Evolutionary conservation across 1,140 invertebrate species (phyloP), one percentile per base, ranked within the genome.

Genomic region (Aphelenchoides besseyi): DNA sequence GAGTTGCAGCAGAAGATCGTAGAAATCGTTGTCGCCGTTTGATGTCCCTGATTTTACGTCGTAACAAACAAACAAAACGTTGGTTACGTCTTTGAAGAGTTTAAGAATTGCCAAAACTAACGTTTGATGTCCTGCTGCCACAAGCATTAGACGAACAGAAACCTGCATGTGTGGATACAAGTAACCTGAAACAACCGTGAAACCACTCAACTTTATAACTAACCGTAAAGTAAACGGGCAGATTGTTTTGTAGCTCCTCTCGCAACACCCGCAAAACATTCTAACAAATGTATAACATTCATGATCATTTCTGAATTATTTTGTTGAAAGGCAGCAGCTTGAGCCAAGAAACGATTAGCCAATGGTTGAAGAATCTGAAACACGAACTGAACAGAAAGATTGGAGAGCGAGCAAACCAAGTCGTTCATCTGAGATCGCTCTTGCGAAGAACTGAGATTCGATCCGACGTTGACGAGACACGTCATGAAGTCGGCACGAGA

Each of bases 321-420:
- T 1, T 26, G 12, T 2, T 36, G 36, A 53, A 36, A 66, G 1
- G n/a, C 32, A 12, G 30, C 16, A 26, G 63, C 30, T 23, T 16
- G 12, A 12, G 16, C 63, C 63, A 66, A 29, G 30, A 66, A 66
- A n/a, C 63, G 16, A 12, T 18, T 12, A 29, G 63, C 63, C 63
- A 66, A n/a, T 30, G 63, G 63, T 53, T 66, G 30, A n/a, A 66
- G 63, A 29, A 66, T 66, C 63, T 48, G 41, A 23, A 48, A 48
- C 41, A 48, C 41, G 41, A 48, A 23, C 41, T 12, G 41, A 12
- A 48, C 23, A 48, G 23, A 48, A 23, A 23, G 41, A 23, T 23
- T 23, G 41, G 23, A 48, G 41, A 48, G 41, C 12, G 41, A 23
- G 23, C 41, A 16, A 12, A 23, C 41, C 41, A 23, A n/a, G 12